phyloP scores from a whole-genome alignment of 2,888 invertebrate species.

The Drosophila barbarae region DNA sequence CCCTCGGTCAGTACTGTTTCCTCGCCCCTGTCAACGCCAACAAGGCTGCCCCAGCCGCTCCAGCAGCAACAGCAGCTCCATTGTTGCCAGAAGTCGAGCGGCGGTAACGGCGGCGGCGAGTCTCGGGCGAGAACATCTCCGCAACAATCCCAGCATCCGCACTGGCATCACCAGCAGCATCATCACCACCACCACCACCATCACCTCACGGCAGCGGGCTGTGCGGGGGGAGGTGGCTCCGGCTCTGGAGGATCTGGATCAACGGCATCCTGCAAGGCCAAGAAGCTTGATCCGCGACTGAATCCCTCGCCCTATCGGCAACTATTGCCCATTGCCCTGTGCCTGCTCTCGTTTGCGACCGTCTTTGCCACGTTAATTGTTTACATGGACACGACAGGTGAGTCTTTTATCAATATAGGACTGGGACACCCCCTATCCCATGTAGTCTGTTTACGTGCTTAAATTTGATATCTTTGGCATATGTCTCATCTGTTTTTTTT shows the following conservation, averaged over 20 bases:
- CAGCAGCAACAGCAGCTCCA: slow-evolving; percentile 60
- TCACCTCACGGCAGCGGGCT: slow-evolving; percentile 49
- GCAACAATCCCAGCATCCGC: slow-evolving; percentile 55
- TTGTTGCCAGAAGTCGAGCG: slow-evolving; percentile 72
- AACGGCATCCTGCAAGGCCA: slow-evolving; percentile 74
- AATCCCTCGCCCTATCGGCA: slow-evolving; percentile 79
- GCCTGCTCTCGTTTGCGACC: slow-evolving; percentile 88
- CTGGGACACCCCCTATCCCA: slow-evolving; percentile 15
- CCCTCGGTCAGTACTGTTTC: slow-evolving; percentile 76
- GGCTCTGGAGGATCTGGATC: slow-evolving; percentile 30
- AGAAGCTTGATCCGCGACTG: slow-evolving; percentile 78
- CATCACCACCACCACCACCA: slow-evolving; percentile 57
- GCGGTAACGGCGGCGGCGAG: slow-evolving; percentile 7
- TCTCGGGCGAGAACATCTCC: slow-evolving; percentile 49
- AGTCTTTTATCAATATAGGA: slow-evolving; percentile 55
- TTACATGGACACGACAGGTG: slow-evolving; percentile 90
- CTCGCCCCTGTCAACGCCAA: slow-evolving; percentile 76
- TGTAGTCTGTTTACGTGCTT: slow-evolving; percentile 14
- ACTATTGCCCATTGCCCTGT: slow-evolving; percentile 85
- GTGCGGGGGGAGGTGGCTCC: slow-evolving; percentile 39
- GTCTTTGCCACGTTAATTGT: slow-evolving; percentile 89
- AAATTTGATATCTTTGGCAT: slow-evolving; percentile 72
- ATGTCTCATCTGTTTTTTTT: slow-evolving; percentile 55
- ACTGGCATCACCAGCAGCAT: slow-evolving; percentile 50
- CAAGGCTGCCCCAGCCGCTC: slow-evolving; percentile 68